Base-by-base conservation (phyloP, 2,797 vertebrate genomes). In the Neomorphus geoffroyi region DNA sequence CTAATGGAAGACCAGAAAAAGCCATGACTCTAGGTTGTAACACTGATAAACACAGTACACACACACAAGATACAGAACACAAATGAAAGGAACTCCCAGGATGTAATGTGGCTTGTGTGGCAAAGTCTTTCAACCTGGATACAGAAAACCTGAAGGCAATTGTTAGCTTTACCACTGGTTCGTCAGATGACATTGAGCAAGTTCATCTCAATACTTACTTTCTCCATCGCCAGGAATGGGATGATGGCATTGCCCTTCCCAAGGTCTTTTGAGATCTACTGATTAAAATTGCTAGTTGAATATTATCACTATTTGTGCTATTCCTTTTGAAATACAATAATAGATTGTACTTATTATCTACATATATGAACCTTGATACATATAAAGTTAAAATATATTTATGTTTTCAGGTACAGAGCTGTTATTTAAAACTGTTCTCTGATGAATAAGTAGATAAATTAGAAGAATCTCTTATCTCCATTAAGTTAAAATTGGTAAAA, bases 221-320 rank as follows among this genome's bases (percentile, higher is more conserved):
- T 80, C 71, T 73, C 57, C 61, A 39, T 61, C 16, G 2, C 46
- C 86, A 94, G 50, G 50, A 86, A 18, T 1, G 9, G 53, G 53
- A 78, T 80, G 61, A 73, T 50, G n/a, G 3, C 19, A 61, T 1
- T 88, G 90, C 91, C 88, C 85, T 94, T 87, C 1, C 0, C 57
- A 83, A 84, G 80, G 65, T 86, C 80, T 77, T 81, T 19, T 27
- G 48, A 92, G 80, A 88, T 86, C 58, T 53, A 56, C 69, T 72
- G 70, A 72, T 90, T 83, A 74, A 90, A 94, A 85, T 43, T 86
- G 54, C 56, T 80, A 48, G 23, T 43, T 85, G 56, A 94, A 45
- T 64, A 22, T 37, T 50, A 72, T 65, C 18, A 37, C 50, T 82
- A 61, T 58, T 92, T 39, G 39, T 80, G 32, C 74, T 82, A 45